These are phyloP conservation scores for Dione juno DNA, from an alignment of 2,888 invertebrate genomes.

Conservation along the genomic window DNA sequence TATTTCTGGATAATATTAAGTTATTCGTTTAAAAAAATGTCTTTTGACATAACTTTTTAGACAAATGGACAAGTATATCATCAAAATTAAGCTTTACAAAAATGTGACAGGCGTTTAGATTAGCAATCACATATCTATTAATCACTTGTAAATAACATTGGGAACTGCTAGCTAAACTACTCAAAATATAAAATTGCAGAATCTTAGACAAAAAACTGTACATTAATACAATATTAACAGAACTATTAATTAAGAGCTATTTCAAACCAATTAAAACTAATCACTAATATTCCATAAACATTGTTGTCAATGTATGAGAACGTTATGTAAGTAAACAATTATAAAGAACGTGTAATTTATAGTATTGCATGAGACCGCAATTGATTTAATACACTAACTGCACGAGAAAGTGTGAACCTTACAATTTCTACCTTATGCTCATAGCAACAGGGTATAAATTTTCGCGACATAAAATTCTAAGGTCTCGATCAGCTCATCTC, in stretches of 20 bases:
- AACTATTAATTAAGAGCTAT: slow-evolving; percentile 12
- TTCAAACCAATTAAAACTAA: slow-evolving; percentile 31
- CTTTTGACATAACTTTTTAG: too few relatives aligned
- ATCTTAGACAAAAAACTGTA: too few relatives aligned
- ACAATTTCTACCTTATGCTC: slow-evolving; percentile 2
- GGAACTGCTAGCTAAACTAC: too few relatives aligned
- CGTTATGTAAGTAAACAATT: slow-evolving; percentile 38
- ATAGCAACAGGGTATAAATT: slow-evolving; percentile 27
- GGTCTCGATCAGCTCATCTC: slow-evolving; percentile 30
- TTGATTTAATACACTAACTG: slow-evolving; percentile 39
- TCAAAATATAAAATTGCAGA: too few relatives aligned
- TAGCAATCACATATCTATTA: too few relatives aligned
- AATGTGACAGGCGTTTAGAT: too few relatives aligned
- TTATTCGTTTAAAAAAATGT: too few relatives aligned
- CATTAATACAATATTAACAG: background rate
- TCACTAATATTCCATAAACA: slow-evolving; percentile 25
- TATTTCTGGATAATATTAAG: too few relatives aligned
- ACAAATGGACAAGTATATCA: too few relatives aligned
- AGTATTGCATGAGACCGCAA: slow-evolving; percentile 35
- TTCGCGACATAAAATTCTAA: background rate
- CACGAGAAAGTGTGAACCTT: background rate
- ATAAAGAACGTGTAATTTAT: slow-evolving; percentile 31
- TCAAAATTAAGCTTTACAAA: too few relatives aligned
- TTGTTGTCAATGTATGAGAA: slow-evolving; percentile 25
- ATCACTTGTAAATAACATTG: too few relatives aligned